phyloP scores from a whole-genome alignment of 2,113 vertebrate species.

The Haemorhous mexicanus region DNA sequence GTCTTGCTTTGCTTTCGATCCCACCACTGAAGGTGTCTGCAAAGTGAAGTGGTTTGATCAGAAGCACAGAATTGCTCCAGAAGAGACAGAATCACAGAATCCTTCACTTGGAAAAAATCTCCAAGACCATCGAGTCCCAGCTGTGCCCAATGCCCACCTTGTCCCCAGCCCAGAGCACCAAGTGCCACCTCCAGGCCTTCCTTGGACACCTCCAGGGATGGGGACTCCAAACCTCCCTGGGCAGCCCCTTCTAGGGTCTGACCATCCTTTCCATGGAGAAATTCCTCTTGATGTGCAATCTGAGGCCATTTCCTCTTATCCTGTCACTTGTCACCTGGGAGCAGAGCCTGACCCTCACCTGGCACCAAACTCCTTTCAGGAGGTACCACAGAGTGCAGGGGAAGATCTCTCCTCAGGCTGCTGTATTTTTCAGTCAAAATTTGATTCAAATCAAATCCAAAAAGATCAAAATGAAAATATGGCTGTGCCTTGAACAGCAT shows the following conservation, averaged over 20 bases:
- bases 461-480: background rate
- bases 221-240: background rate
- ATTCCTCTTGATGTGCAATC: background rate
- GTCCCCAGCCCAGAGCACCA: background rate
- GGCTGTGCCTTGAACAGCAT: background rate
- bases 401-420: background rate
- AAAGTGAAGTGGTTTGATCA: background rate
- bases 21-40: background rate
- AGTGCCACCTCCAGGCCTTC: background rate
- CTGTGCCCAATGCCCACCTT: rapidly evolving
- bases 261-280: rapidly evolving
- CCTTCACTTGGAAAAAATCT: rapidly evolving
- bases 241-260: background rate
- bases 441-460: background rate
- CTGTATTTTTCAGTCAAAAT: background rate
- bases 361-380: background rate
- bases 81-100: background rate
- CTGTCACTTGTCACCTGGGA: background rate
- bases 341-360: background rate
- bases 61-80: background rate
- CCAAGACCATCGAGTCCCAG: rapidly evolving
- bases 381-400: background rate
- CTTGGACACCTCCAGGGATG: background rate
- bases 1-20: background rate
- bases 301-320: background rate